These are phyloP conservation scores for Heptranchias perlo DNA, from an alignment of 2,113 vertebrate genomes.

Conservation along the genomic window DNA sequence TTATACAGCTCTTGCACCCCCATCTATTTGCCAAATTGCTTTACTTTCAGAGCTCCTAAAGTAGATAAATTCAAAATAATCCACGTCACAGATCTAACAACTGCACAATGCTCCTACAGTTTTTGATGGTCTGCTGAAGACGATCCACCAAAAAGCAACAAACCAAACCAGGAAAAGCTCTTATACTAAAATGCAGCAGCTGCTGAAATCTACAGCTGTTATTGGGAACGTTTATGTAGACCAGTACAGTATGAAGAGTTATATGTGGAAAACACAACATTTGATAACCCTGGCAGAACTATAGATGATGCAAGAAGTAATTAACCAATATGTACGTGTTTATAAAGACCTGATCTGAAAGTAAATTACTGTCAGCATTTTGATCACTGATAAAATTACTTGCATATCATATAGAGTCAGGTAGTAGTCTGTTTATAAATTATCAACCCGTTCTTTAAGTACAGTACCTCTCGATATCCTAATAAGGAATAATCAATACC, in stretches of 20 bases:
- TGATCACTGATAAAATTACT: slow-evolving; percentile 4
- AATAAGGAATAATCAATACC: slow-evolving; percentile 10
- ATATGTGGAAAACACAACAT: background rate
- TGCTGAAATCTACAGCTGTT: background rate
- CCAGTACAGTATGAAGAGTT: background rate
- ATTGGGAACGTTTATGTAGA: background rate
- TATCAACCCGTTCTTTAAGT: slow-evolving; percentile 26
- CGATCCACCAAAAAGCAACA: background rate
- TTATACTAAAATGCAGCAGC: background rate
- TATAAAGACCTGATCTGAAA: background rate
- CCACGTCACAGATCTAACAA: background rate
- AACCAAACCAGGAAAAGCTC: background rate
- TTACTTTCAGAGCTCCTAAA: background rate
- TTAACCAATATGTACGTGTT: background rate
- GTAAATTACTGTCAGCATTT: background rate
- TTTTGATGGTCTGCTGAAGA: background rate
- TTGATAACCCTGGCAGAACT: background rate
- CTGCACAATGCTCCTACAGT: background rate
- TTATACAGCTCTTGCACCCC: background rate
- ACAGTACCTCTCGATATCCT: background rate
- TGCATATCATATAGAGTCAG: background rate
- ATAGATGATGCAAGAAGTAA: background rate
- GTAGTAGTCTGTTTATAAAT: slow-evolving; percentile 20
- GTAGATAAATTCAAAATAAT: background rate
- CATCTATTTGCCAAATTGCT: background rate